Evolutionary conservation across 2,888 invertebrate genomes (phyloP).

Genomic region (Heliconius hortense): DNA sequence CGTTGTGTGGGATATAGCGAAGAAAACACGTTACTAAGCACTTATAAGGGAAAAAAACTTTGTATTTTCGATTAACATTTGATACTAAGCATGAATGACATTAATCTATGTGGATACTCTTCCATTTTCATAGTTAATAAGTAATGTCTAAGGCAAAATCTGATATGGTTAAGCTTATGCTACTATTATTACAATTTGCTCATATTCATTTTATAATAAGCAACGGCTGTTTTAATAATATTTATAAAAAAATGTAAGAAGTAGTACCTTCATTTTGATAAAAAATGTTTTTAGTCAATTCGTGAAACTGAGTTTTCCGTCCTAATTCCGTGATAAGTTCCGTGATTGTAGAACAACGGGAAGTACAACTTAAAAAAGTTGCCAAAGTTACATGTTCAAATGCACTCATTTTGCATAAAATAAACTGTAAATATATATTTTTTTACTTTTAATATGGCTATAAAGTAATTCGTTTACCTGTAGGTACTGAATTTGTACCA

Average conservation of each 20-base stretch:
- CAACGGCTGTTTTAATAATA: background rate
- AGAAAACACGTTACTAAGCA: background rate
- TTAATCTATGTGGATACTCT: conserved; percentile 19
- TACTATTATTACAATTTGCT: conserved; percentile 9
- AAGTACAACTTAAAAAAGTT: too few species aligned
- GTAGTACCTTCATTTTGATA: too few species aligned
- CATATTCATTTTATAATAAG: conserved; percentile 2
- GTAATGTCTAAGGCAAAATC: conserved; percentile 19
- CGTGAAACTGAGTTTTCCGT: too few species aligned
- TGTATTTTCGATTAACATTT: conserved; percentile 10
- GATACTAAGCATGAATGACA: conserved; percentile 22
- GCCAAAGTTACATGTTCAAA: too few species aligned
- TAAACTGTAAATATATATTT: background rate
- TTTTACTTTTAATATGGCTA: background rate
- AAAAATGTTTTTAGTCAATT: background rate
- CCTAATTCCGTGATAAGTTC: too few species aligned
- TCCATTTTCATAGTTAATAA: conserved; percentile 19
- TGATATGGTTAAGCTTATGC: conserved; percentile 19
- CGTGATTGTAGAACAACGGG: too few species aligned
- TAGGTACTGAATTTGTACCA: too few species aligned
- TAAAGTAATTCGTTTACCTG: background rate
- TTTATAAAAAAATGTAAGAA: background rate
- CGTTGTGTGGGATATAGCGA: background rate
- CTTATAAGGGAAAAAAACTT: background rate
- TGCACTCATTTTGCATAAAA: background rate